Evolutionary conservation across 2,888 invertebrate genomes (phyloP), one percentile per base, ranked within the genome.

Genomic region (Stenolophus ochropezus): DNA sequence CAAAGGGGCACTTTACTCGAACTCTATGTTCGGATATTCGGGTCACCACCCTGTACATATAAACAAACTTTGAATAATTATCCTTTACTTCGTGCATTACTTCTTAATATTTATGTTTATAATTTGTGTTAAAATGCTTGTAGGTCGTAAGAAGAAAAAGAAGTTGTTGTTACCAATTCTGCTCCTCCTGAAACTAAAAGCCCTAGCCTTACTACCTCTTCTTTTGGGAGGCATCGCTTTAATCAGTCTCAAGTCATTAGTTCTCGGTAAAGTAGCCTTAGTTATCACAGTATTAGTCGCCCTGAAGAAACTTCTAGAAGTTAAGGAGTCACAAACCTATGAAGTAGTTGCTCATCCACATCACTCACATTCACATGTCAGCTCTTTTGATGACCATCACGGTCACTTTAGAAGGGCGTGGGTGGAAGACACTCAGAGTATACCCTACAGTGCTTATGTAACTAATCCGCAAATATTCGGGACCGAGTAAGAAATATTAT

Each of bases 251-350:
- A 96, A 96, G 91, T 96, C 96, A 83, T 91, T 96, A 85, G 90
- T 96, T 86, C 92, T 96, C 85, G 96, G 95, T 86, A 96, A 96
- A 91, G 93, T 96, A 83, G 96, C 96, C 2, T 91, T 96, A 20
- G 91, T 96, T 79, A 92, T 96, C 83, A 93, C 95, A 75, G 93
- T 92, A 82, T 91, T 96, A 83, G 92, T 96, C 82, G 94, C 92
- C 1, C 89, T 94, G 82, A 94, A 94, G 90, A 96, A 96, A 87
- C 91, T 96, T 2, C 89, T 96, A 65, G 93, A 93, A 74, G 92
- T 93, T 69, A 81, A 81, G 49, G 91, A 93, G 82, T 91, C 92
- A 82, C 93, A 94, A 85, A 94, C 94, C 86, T 95, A 95, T 87
- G 96, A 96, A 86, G 94, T 95, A 0, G 93, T 94, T 1, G 92